These are phyloP conservation scores for Atherix ibis DNA, from an alignment of 2,888 invertebrate genomes.

Conservation along the genomic window DNA sequence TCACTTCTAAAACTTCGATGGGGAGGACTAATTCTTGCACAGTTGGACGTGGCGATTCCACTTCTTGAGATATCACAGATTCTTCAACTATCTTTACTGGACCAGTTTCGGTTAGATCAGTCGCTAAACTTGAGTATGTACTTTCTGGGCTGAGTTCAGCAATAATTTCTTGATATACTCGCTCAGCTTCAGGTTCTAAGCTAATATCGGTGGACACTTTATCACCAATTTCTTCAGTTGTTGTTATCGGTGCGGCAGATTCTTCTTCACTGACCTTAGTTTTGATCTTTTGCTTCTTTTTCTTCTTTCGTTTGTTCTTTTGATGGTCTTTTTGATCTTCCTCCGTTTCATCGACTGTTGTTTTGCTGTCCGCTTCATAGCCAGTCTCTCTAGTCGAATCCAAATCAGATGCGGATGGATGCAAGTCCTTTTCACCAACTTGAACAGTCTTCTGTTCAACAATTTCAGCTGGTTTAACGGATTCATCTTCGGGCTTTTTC, in stretches of 20 bases:
- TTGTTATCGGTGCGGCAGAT: conserved; percentile 34
- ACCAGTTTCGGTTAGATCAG: conserved; percentile 33
- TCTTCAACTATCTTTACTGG: conserved; percentile 53
- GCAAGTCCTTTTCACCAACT: background rate
- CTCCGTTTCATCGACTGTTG: conserved; percentile 35
- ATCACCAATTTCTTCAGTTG: conserved; percentile 33
- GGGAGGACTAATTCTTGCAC: conserved; percentile 36
- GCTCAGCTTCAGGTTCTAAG: conserved; percentile 18
- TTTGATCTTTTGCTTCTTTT: conserved; percentile 37
- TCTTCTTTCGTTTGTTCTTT: conserved; percentile 34
- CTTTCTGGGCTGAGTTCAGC: conserved; percentile 31
- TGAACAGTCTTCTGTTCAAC: conserved; percentile 3
- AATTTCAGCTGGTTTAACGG: conserved; percentile 25
- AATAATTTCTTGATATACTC: conserved; percentile 23
- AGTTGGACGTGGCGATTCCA: conserved; percentile 39
- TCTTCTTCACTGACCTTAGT: conserved; percentile 34
- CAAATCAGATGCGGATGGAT: conserved; percentile 19
- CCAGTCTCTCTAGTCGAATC: conserved; percentile 40
- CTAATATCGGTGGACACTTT: conserved; percentile 19
- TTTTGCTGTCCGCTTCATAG: conserved; percentile 53
- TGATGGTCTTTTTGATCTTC: conserved; percentile 20
- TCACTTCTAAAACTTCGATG: conserved; percentile 29
- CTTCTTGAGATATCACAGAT: conserved; percentile 39
- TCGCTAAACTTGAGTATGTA: conserved; percentile 32
- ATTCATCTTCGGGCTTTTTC: conserved; percentile 16